phyloP scores from a whole-genome alignment of 2,113 vertebrate genomes.

The Neodontobutis hainanensis region DNA sequence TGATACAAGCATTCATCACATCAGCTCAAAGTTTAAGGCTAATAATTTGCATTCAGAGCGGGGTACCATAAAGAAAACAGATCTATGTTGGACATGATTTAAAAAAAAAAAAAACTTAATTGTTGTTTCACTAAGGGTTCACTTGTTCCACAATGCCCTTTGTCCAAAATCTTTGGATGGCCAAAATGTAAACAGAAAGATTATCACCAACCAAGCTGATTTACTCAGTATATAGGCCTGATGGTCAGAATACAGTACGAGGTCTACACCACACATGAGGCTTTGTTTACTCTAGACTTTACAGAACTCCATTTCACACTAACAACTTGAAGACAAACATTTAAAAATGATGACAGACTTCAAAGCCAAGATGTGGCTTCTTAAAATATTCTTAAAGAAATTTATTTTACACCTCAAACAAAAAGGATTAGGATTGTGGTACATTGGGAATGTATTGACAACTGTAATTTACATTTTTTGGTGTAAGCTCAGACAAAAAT shows the following conservation, averaged over 20 bases:
- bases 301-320: constrained; percentile 28
- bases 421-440: constrained; percentile 76
- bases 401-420: constrained; percentile 84
- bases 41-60: constrained; percentile 36
- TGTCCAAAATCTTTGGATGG: constrained; percentile 33
- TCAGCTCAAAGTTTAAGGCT: constrained; percentile 57
- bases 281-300: constrained; percentile 21
- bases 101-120: constrained; percentile 1
- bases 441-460: constrained; percentile 84
- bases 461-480: constrained; percentile 82
- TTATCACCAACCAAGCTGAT: constrained; percentile 9
- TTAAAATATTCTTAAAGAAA: constrained; percentile 81
- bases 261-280: constrained; percentile 14
- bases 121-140: not conserved
- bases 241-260: constrained; percentile 1
- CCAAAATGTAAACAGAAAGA: constrained; percentile 42
- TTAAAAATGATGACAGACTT: constrained; percentile 73
- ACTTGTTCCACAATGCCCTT: constrained; percentile 10
- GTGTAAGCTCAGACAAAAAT: constrained; percentile 84
- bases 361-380: constrained; percentile 67
- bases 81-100: constrained; percentile 17
- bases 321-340: constrained; percentile 36
- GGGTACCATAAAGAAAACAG: constrained; percentile 34
- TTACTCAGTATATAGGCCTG: constrained; percentile 7
- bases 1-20: constrained; percentile 46